Evolutionary conservation across 2,113 vertebrate genomes (phyloP), one percentile per base, ranked within the genome.

Genomic region (Oncorhynchus tshawytscha): DNA sequence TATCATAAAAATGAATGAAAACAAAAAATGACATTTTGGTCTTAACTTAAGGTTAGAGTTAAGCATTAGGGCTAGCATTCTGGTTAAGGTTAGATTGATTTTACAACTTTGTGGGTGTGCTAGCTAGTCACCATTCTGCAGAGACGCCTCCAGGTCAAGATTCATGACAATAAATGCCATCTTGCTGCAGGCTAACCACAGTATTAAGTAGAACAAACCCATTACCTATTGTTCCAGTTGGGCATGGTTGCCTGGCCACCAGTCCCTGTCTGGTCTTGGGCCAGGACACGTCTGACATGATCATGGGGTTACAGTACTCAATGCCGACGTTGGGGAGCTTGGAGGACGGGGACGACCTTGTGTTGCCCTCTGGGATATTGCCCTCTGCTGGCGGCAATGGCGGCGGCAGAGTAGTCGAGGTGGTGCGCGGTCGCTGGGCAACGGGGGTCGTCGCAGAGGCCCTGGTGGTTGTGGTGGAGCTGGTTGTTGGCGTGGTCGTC

Each of bases 241-340:
- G 98, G 81, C 97, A 99, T 0, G 95, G 94, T 85, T 96, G 96
- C 84, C 95, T 96, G 0, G 96, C 93, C 67, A 94, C 72, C 67
- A 94, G 89, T 3, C 96, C 97, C 87, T 96, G 96, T 5, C 93
- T 94, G 0, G 96, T 98, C 73, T 94, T 96, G n/a, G 96, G 96
- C 98, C 98, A 99, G 86, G 92, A 87, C 22, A 99, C 93, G 45
- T 97, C 96, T 0, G 95, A 92, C 80, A 96, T 95, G 78, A 96
- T 94, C 82, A 94, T 5, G 0, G 96, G 93, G 59, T 91, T 94
- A 25, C 98, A 99, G 91, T 94, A 96, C 81, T 98, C 97, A 0
- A 91, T 57, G 0, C 94, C 94, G 0, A 92, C 73, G 0, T 95
- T 92, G 0, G 98, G 97, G n/a, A 96, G 85, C 78, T 95, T 94